Evolutionary conservation across 2,888 invertebrate species (phyloP).

Genomic region (Drosophila glabriapex): DNA sequence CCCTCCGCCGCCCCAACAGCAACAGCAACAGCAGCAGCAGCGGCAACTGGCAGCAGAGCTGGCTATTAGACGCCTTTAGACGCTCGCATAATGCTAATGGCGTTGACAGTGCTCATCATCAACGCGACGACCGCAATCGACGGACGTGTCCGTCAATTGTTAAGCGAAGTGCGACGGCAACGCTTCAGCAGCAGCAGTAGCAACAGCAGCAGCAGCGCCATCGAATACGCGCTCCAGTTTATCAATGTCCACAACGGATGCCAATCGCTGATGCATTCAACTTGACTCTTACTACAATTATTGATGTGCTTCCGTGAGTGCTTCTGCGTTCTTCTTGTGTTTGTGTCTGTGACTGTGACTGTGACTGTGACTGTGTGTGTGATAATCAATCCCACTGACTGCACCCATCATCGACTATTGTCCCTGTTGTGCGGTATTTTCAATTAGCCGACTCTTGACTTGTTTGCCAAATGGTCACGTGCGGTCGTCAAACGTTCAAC

Average conservation of each 20-base stretch:
- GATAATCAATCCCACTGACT: constrained; percentile 13
- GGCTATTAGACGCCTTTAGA: constrained; percentile 77
- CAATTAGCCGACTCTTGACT: constrained; percentile 52
- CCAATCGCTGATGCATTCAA: constrained; percentile 74
- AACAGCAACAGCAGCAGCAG: background rate
- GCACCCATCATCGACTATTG: constrained; percentile 36
- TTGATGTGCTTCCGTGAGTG: constrained; percentile 35
- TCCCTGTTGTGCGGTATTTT: constrained; percentile 44
- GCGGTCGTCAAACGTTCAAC: constrained; percentile 84
- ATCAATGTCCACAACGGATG: constrained; percentile 78
- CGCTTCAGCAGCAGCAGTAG: constrained; percentile 57
- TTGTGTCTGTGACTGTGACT: background rate
- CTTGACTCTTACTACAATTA: constrained; percentile 28
- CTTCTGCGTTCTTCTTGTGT: background rate
- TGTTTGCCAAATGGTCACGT: constrained; percentile 84
- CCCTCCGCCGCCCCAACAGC: constrained; percentile 41
- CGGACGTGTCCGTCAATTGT: constrained; percentile 62
- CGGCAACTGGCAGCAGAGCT: constrained; percentile 9
- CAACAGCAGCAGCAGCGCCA: constrained; percentile 20
- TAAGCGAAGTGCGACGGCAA: constrained; percentile 80
- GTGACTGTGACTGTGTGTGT: constrained; percentile 4
- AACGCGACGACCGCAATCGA: constrained; percentile 73
- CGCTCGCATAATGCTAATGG: constrained; percentile 81
- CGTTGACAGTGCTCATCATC: constrained; percentile 81
- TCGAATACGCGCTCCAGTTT: constrained; percentile 66